Evolutionary conservation across 2,888 invertebrate species (phyloP), one percentile per base, ranked within the genome.

Genomic region (Eulithis prunata): DNA sequence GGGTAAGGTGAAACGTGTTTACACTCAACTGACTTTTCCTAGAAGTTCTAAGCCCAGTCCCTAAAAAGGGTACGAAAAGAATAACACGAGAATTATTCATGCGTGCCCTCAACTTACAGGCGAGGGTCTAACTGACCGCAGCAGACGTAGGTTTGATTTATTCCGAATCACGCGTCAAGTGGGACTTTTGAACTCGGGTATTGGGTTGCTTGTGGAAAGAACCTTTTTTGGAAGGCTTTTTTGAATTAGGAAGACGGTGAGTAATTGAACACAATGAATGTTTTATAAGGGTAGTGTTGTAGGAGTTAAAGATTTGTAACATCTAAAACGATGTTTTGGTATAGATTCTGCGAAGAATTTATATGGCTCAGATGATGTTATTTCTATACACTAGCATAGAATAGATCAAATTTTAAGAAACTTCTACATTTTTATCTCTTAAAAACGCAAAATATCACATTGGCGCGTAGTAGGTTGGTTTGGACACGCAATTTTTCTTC

Each of bases 131-230:
- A 71, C 71, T 78, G 73, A 75, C 75, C 77, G 74, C 74, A 77
- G 64, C 78, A 81, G 84, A 84, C 79, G 82, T 78, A 79, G 84
- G 79, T 80, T 84, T 86, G 86, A 86, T 86, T 86, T 86, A 87
- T 86, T 80, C 80, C 75, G 72, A 79, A 81, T 84, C 77, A 76
- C 74, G 75, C 74, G 79, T 82, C 80, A 79, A 85, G 84, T 80
- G 82, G 80, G 78, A 84, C 82, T 80, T 85, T 81, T 81, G 78
- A 84, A 84, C 81, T 83, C 78, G 60, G 75, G 68, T 74, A 79
- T 78, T 75, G 76, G 78, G 75, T 73, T 73, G 75, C 72, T 82
- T 80, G 76, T 77, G 76, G 77, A 75, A 36, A 45, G 41, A 47
- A 52, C 45, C 36, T 57, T 62, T 56, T 21, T 47, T 5, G 14